Base-by-base conservation (phyloP, 2,888 invertebrate species). In the Catocala nupta region DNA sequence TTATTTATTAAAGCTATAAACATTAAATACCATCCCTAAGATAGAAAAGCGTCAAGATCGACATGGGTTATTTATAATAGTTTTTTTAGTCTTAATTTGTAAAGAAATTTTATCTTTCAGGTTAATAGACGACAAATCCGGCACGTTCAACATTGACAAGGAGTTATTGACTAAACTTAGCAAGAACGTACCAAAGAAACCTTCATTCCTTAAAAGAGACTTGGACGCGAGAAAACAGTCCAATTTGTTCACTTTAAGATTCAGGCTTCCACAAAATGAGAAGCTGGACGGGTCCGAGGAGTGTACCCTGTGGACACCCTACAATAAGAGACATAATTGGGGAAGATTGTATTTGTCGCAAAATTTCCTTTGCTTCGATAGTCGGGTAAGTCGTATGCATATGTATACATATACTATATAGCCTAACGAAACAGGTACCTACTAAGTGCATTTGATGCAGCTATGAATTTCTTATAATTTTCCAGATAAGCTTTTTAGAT, bases 321-420 rank as follows among this genome's bases (percentile, higher is more conserved):
- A 98, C 87, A 98, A 98, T 85, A 99, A 99, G 87, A 96, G 96
- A 73, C 97, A 98, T 85, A 97, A 97, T 61, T 96, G 96, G 94
- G 99, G 99, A 12, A 95, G 97, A 73, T 94, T 99, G 81, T 99
- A 97, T 89, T 93, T 99, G 54, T 99, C 99, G 0, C 97, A 97
- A 83, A 98, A 98, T 93, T 99, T 98, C 88, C 95, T 99, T 81
- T 99, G 99, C 89, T 99, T 99, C 87, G 97, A 98, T 84, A 99
- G 99, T 90, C 96, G 98, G 94, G 99, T 99, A 85, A 95, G 95
- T 90, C 50, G 52, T 59, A 9, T 12, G 9, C 6, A 8, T 8
- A 1, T 44, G 5, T 44, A 12, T 5, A 25, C 4, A 25, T 25
- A 2, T 16, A 16, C 16, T 16, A 16, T 16, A 16, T 16, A 16